Evolutionary conservation across 2,113 vertebrate species (phyloP), one percentile per base, ranked within the genome.

Genomic region (Cercopithecus mona): DNA sequence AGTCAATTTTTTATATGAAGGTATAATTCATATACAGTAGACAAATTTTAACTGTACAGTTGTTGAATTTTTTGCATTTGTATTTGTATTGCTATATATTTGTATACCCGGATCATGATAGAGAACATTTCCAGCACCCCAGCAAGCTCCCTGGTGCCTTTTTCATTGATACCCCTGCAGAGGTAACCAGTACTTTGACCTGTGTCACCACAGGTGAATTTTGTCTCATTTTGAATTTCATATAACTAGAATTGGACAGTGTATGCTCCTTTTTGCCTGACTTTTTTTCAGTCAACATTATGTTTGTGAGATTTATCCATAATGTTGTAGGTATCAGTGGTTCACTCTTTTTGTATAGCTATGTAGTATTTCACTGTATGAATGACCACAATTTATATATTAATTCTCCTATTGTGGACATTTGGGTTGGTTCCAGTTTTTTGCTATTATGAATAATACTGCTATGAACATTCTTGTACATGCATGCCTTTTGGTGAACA

Each of bases 171-270:
- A 43, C 1, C 52, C 17, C 40, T 2, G 12, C 40, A 93, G 32
- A 93, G 18, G 48, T 76, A 50, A 70, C 59, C 27, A 50, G 14
- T 64, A 16, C n/a, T 66, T 55, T 66, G 61, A 80, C 55, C 23
- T 57, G n/a, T 81, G 81, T 90, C 38, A 81, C 76, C 66, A 68
- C 3, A 57, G n/a, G 57, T 91, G 82, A 57, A 35, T 87, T 91
- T 87, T 82, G 55, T 75, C 43, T 66, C 25, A 66, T 57, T 96
- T 94, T 55, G 38, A 94, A 68, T 94, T 94, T 64, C 40, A 45
- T 45, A 8, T 75, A 75, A 75, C 23, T 75, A 43, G 40, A 75
- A 43, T 45, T 75, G 23, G 43, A 75, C 72, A 75, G 11, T 75
- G 6, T 43, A 12, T 43, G 38, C 72, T 43, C 38, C 38, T 43